These are phyloP conservation scores for Mechanitis mazaeus DNA, from an alignment of 2,888 invertebrate species.

Conservation along the genomic window DNA sequence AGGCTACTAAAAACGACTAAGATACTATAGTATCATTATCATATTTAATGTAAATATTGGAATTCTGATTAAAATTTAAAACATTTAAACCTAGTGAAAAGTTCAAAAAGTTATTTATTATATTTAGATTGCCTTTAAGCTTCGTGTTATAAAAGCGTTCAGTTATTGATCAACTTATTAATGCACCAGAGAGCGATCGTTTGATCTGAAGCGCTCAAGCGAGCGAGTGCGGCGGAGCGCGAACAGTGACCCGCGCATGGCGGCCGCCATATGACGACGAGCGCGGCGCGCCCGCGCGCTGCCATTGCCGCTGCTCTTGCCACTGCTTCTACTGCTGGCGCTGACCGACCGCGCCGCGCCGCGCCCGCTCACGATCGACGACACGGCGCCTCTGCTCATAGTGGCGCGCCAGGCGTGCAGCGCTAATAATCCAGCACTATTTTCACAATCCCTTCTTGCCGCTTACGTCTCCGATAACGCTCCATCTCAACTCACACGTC, in stretches of 20 bases:
- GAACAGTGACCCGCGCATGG: constrained; percentile 24
- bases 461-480: constrained; percentile 19
- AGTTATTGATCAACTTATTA: constrained; percentile 35
- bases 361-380: constrained; percentile 25
- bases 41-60: too few species aligned
- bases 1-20: too few species aligned
- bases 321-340: constrained; percentile 38
- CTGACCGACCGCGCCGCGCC: constrained; percentile 45
- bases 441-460: constrained; percentile 28
- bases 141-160: constrained; percentile 1
- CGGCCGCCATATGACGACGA: constrained; percentile 22
- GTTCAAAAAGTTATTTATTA: too few species aligned
- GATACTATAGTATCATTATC: too few species aligned
- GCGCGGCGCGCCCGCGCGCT: constrained; percentile 34
- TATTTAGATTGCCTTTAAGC: too few species aligned
- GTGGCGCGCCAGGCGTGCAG: constrained; percentile 46
- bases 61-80: too few species aligned
- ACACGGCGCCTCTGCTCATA: constrained; percentile 39
- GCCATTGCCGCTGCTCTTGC: constrained; percentile 33
- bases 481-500: constrained; percentile 22
- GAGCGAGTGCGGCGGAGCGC: constrained; percentile 37
- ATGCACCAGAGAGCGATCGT: constrained; percentile 34
- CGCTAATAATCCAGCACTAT: constrained; percentile 33
- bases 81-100: too few species aligned
- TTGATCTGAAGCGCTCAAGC: constrained; percentile 47